A percentile compares a stretch with the other conserved stretches of the same genome.
Evolutionary conservation across 1,140 invertebrate species (phyloP).

Genomic region (Hylaeus volcanicus): DNA sequence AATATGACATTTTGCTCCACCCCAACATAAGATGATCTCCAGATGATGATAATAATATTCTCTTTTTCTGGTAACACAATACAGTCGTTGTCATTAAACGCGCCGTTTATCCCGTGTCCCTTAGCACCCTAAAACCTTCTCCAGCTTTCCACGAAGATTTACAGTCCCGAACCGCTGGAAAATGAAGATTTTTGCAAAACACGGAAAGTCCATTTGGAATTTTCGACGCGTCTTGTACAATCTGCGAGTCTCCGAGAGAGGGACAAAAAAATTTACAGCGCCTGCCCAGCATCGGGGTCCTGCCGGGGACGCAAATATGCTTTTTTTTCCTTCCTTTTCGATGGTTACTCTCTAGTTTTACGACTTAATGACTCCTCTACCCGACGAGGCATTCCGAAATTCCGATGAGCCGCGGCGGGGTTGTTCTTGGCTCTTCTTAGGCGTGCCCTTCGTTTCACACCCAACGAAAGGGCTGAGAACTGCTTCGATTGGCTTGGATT

Average conservation of each 20-base stretch:
- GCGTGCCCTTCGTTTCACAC: background rate
- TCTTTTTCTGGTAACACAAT: background rate
- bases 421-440: background rate
- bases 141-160: conserved; percentile 21
- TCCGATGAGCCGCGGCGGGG: background rate
- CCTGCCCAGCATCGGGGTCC: background rate
- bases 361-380: conserved; percentile 40
- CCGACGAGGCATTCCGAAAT: conserved; percentile 26
- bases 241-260: no score
- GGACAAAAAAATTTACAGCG: conserved; percentile 37
- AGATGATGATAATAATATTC: background rate
- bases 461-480: conserved; percentile 19
- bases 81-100: background rate
- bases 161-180: background rate
- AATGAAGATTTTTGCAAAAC: conserved; percentile 16
- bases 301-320: conserved; percentile 22
- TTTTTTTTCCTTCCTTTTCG: background rate
- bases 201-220: conserved; percentile 26
- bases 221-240: background rate
- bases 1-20: background rate
- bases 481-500: background rate
- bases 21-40: no score
- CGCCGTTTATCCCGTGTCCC: background rate
- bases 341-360: conserved; percentile 46
- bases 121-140: background rate